Evolutionary conservation across 2,113 vertebrate genomes (phyloP), one percentile per base, ranked within the genome.

Genomic region (Sceloporus undulatus): DNA sequence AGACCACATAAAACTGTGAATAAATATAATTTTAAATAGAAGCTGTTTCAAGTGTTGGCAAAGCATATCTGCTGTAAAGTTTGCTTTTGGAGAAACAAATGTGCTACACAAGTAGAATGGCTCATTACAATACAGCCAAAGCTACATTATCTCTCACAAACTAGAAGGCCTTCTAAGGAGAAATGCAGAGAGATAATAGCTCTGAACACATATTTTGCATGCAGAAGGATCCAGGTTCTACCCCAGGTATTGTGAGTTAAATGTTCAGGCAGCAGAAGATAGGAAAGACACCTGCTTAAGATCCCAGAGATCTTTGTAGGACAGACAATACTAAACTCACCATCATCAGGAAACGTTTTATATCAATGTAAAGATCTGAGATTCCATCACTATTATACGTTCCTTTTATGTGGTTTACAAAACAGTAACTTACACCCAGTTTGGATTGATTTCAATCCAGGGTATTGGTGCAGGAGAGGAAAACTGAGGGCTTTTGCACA

Each of bases 1-100:
- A 73, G 75, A 87, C 68, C 87, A 68, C 34, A 70, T 71, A 87
- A 90, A 56, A 66, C 1, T 34, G n/a, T 62, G 86, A 75, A 79
- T 21, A 4, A 90, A 76, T 23, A 40, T 23, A 19, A 0, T 85
- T 23, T 90, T 48, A 68, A 82, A 25, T 4, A 19, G 48, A 48
- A 62, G 29, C 62, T 3, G 86, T 6, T 25, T 10, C 4, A 84
- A 88, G 5, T 29, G 34, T 59, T 70, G 25, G 13, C 62, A 82
- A 27, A 85, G n/a, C 29, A 86, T 52, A 19, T 73, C 42, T 66
- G 5, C 7, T 62, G 13, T 79, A 78, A 21, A 18, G 25, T 66
- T 23, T 8, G 5, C 7, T 85, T 4, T 11, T 79, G 9, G 48
- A 59, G 2, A 2, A 74, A 78, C 48, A 48, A 3, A 48, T 48